Percentiles rank a stretch among this genome's conserved stretches.
These are phyloP conservation scores for Lasioglossum morio DNA, from an alignment of 2,888 invertebrate genomes.

Conservation along the genomic window DNA sequence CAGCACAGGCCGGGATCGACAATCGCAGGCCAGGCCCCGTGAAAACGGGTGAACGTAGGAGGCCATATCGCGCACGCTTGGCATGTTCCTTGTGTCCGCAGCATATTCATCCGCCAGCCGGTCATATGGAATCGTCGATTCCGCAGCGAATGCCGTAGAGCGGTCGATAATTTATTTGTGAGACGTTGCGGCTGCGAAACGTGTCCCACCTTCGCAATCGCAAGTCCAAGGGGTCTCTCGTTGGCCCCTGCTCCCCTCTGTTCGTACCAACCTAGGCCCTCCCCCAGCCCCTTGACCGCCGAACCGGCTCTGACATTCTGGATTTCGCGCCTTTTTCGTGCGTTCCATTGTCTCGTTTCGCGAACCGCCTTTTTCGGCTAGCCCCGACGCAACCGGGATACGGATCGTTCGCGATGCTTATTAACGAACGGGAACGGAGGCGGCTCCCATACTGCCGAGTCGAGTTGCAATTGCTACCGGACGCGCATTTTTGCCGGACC, in stretches of 20 bases:
- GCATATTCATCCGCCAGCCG: slow-evolving; percentile 65
- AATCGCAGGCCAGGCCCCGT: not conserved
- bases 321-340: slow-evolving; percentile 78
- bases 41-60: slow-evolving; percentile 69
- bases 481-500: slow-evolving; percentile 71
- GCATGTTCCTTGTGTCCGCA: slow-evolving; percentile 73
- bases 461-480: slow-evolving; percentile 65
- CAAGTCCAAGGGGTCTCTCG: not conserved
- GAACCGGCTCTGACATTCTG: slow-evolving; percentile 67
- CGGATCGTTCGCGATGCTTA: slow-evolving; percentile 66
- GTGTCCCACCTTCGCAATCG: slow-evolving; percentile 80
- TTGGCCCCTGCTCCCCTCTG: not conserved
- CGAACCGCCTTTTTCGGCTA: slow-evolving; percentile 64
- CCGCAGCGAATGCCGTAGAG: slow-evolving; percentile 72
- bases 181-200: slow-evolving; percentile 79
- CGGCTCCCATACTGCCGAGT: not conserved
- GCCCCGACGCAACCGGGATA: slow-evolving; percentile 22
- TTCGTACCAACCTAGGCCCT: not conserved
- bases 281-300: not conserved
- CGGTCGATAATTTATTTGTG: slow-evolving; percentile 80
- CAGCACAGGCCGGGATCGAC: not conserved
- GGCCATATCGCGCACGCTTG: slow-evolving; percentile 59
- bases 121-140: slow-evolving; percentile 69
- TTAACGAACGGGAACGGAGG: slow-evolving; percentile 52
- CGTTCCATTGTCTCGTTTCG: slow-evolving; percentile 70